Evolutionary conservation across 2,888 invertebrate species (phyloP), one percentile per base, ranked within the genome.

Genomic region (Leptodirus hochenwartii): DNA sequence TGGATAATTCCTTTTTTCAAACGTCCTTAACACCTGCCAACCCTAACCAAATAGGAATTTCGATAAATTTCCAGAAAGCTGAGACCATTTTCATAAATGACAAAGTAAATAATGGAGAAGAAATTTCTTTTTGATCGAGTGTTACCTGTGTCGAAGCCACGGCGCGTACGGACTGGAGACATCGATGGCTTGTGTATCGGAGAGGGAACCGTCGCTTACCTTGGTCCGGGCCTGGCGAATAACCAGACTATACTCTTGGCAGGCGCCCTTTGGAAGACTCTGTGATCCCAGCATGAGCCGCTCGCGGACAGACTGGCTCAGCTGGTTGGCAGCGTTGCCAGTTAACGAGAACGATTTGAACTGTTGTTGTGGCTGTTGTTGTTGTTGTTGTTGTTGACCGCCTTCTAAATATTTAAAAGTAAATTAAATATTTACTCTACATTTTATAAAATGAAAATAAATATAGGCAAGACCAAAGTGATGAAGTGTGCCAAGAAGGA

Each of bases 291-390:
- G 70, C 54, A 76, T 66, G 27, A 85, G 61, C 29, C 85, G 63
- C 50, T 87, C 85, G 5, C 85, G 60, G 2, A 87, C 82, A 25
- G 80, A 82, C 39, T 84, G 84, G 11, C 85, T 85, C 26, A 87
- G 59, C 51, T 87, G 85, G 29, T 77, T 78, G 4, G 85, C 85
- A 9, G 81, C 74, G 15, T 82, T 76, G 11, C 84, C 82, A 4
- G 81, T 82, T 41, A 85, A 55, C 2, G 82, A 84, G 54, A 78
- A 81, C 31, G 84, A 82, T 50, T 85, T 82, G 45, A 78, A 80
- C 40, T 79, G 79, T 31, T 75, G 69, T 33, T 72, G n/a, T n/a
- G n/a, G n/a, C n/a, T n/a, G n/a, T n/a, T n/a, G n/a, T 76, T 41
- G 71, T 64, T 59, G 16, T n/a, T n/a, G n/a, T n/a, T n/a, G n/a